A percentile compares a stretch with the other conserved stretches of the same genome.
Conservation (phyloP, 2,888 invertebrate species). For the Endomychus coccineus region DNA sequence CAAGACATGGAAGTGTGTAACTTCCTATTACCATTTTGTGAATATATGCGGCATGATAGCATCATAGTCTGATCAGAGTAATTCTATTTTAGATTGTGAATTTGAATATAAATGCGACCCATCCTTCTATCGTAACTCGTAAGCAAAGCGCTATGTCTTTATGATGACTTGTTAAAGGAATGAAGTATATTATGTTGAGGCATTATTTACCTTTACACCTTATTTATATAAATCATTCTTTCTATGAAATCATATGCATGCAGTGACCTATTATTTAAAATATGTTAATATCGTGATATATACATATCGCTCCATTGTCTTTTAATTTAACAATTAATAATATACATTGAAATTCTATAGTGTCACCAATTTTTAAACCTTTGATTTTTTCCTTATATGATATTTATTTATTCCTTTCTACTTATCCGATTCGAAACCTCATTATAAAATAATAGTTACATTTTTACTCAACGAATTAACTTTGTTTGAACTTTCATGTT, state of each 20-base stretch:
- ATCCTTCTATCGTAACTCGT: too few species aligned
- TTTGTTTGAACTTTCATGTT: too few species aligned
- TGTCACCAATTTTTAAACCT: constrained; percentile 11
- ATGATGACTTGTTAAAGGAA: too few species aligned
- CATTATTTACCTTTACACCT: constrained; percentile 14
- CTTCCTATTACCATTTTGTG: too few species aligned
- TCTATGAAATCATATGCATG: constrained; percentile 14
- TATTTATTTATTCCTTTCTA: constrained; percentile 3
- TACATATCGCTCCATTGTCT: constrained; percentile 12
- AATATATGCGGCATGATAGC: too few species aligned
- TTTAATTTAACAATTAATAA: constrained; percentile 13
- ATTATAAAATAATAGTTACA: constrained; percentile 7
- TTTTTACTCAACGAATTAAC: too few species aligned
- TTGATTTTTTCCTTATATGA: too few species aligned
- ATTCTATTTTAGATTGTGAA: too few species aligned
- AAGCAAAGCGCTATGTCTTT: too few species aligned
- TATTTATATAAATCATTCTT: constrained; percentile 16
- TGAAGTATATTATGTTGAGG: constrained; percentile 13
- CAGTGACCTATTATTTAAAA: constrained; percentile 16
- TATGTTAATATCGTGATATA: constrained; percentile 13
- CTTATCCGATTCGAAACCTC: constrained; percentile 7
- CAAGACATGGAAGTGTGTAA: too few species aligned
- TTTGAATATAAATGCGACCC: too few species aligned
- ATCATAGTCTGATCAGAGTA: too few species aligned
- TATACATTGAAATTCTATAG: constrained; percentile 12